Conservation (phyloP, 53 echinoderm and acorn worm genomes). For the Holothuria scabra region DNA sequence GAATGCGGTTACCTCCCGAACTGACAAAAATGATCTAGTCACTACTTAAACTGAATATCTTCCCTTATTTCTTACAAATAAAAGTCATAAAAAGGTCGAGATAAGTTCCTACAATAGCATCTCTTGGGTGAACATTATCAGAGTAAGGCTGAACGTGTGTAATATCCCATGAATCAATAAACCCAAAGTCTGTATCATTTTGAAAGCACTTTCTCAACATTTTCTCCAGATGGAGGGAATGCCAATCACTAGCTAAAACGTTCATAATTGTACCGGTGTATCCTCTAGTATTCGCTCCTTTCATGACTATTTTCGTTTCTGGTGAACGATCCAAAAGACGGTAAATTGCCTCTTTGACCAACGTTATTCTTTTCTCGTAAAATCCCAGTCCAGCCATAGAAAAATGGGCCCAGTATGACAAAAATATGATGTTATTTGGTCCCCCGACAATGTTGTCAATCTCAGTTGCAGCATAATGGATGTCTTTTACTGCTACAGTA, state of each 20-base stretch:
- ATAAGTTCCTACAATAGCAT: not conserved
- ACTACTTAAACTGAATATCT: too few relatives aligned
- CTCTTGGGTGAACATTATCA: conserved; percentile 13
- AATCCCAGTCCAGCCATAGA: not conserved
- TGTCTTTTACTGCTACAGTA: not conserved
- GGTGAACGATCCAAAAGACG: not conserved
- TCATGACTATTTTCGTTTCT: conserved; percentile 1
- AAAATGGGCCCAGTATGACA: conserved; percentile 38
- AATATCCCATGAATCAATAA: conserved; percentile 31
- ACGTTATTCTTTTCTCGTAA: not conserved
- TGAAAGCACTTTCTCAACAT: not conserved
- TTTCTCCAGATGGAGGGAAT: not conserved
- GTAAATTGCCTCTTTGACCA: not conserved
- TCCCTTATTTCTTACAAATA: not conserved
- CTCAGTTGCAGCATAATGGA: conserved; percentile 30
- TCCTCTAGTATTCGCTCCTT: conserved; percentile 13
- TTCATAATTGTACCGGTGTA: not conserved
- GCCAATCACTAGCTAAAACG: conserved; percentile 19
- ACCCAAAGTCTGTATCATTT: not conserved
- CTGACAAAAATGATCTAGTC: too few relatives aligned
- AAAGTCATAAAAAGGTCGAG: conserved; percentile 13
- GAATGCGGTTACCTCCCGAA: too few relatives aligned
- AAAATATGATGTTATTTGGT: conserved; percentile 4
- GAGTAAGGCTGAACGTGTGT: conserved; percentile 7
- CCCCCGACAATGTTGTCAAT: conserved; percentile 6